These are phyloP conservation scores for Odocoileus hemionus DNA, from an alignment of 2,113 vertebrate species.

Conservation along the genomic window DNA sequence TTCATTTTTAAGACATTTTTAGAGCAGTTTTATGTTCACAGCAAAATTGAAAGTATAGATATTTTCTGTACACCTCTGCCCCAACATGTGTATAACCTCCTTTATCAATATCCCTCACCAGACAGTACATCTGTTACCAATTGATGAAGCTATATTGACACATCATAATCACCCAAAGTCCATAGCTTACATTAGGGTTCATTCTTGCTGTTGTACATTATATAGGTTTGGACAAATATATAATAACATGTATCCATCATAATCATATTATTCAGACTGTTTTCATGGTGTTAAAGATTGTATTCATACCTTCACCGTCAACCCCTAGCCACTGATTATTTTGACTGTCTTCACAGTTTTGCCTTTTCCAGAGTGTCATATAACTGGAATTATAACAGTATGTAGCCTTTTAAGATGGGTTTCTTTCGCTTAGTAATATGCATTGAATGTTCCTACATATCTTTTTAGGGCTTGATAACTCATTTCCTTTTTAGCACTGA, in stretches of 20 bases:
- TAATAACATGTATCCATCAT: neutral
- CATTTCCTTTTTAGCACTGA: neutral
- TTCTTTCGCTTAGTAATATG: neutral
- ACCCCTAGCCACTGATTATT: neutral
- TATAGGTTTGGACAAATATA: neutral
- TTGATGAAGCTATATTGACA: neutral
- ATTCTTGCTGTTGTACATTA: neutral
- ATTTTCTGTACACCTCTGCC: neutral
- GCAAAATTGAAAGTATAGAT: neutral
- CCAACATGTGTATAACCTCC: neutral
- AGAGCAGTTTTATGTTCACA: neutral
- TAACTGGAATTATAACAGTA: neutral
- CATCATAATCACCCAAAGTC: neutral
- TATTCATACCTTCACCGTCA: neutral
- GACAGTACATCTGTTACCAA: neutral
- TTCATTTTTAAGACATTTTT: neutral
- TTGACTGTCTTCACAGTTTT: neutral
- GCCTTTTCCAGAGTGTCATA: neutral
- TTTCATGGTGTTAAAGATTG: neutral
- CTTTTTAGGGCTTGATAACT: neutral
- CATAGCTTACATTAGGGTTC: neutral
- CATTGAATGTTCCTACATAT: neutral
- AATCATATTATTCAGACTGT: neutral
- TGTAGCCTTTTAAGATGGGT: neutral
- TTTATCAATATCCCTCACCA: neutral